Base-by-base conservation (phyloP, 1,140 invertebrate genomes). In the Heliconius congener region DNA sequence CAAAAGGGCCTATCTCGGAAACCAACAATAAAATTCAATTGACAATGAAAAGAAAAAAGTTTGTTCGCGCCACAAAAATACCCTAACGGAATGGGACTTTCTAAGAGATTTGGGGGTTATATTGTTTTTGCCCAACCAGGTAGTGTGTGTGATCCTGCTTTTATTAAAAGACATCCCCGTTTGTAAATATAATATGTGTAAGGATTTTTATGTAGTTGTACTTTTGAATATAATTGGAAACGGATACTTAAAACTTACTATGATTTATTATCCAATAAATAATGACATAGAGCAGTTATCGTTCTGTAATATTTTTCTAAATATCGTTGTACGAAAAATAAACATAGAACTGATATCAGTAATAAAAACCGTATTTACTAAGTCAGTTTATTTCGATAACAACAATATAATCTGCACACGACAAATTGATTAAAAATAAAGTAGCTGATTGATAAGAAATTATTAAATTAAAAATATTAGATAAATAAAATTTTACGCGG, bases 11-110 rank as follows among this genome's bases (percentile, higher is more conserved):
- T 89, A 91, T 92, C 90, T 90, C 85, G 86, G 90, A 91, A 92
- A 91, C 89, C 90, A 90, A 94, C 93, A 94, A 93, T 93, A 93
- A 94, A 93, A 93, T 93, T 94, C 92, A 93, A 94, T 93, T 93
- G 92, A 92, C 92, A 93, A 93, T 91, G 89, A 91, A 85, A 85
- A 87, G 85, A 88, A 90, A 90, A 90, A 87, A 84, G 71, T 87
- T 90, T 84, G 85, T 88, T 83, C 84, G 85, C 85, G 86, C 90
- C 86, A 88, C 90, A 92, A 91, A 89, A 86, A 88, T 87, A 73
- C 83, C 86, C 83, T 91, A 93, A 92, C 90, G 91, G 91, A 81
- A 86, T 77, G 87, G 90, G 84, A 85, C 81, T 90, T 92, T 89
- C 88, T 82, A 92, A 88, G 85, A 92, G 90, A 88, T 89, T 88